Conservation (phyloP, 2,113 vertebrate species). For the Diglossa brunneiventris region DNA sequence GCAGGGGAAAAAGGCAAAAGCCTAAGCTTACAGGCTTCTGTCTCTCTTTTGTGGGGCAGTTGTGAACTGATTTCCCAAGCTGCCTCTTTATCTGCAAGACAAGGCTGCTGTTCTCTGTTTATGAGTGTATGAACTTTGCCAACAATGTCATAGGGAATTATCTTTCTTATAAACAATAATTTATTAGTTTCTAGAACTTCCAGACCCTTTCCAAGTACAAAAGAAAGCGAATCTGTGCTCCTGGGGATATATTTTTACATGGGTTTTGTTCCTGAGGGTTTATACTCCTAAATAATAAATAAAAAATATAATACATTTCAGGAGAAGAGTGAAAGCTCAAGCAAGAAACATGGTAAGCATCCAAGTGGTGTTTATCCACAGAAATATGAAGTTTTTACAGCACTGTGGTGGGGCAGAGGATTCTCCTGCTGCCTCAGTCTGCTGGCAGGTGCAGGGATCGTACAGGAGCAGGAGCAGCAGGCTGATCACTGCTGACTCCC, state of each 20-base stretch:
- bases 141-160: not conserved
- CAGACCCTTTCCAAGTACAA: not conserved
- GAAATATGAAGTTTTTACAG: not conserved
- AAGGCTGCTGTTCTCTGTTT: not conserved
- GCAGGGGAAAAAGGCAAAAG: not conserved
- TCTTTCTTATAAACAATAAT: not conserved
- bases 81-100: not conserved
- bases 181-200: not conserved
- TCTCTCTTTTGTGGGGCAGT: not conserved
- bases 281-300: not conserved
- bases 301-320: not conserved
- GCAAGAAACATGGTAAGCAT: not conserved
- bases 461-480: not conserved
- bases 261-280: not conserved
- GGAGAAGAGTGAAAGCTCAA: not conserved
- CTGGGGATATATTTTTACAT: not conserved
- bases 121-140: not conserved
- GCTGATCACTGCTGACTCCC: not conserved
- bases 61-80: constrained; percentile 11
- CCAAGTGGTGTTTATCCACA: not conserved
- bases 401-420: not conserved
- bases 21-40: not conserved
- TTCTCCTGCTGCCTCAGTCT: not conserved
- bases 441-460: not conserved
- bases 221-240: not conserved